Evolutionary conservation across 2,113 vertebrate genomes (phyloP).

Genomic region (Cyprinodon variegatus): DNA sequence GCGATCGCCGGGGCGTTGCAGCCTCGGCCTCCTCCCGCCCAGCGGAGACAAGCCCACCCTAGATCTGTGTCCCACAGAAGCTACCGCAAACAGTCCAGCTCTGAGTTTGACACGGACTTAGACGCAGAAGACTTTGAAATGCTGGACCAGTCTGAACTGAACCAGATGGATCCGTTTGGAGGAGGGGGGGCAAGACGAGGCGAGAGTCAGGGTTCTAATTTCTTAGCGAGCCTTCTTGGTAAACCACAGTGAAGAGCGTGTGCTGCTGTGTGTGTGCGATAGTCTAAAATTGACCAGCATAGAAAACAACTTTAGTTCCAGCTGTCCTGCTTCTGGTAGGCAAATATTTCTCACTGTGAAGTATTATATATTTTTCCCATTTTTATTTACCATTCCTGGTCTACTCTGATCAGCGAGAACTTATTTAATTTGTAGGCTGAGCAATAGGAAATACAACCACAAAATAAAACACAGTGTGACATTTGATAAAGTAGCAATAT

Average conservation of each 20-base stretch:
- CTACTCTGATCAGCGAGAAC: constrained; percentile 22
- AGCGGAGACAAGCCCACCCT: constrained; percentile 65
- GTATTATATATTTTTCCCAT: constrained; percentile 49
- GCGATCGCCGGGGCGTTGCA: constrained; percentile 86
- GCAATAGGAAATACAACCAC: constrained; percentile 71
- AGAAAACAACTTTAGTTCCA: constrained; percentile 53
- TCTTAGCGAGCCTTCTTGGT: constrained; percentile 81
- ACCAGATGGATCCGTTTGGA: constrained; percentile 89
- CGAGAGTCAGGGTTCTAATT: constrained; percentile 73
- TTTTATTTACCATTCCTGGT: constrained; percentile 30
- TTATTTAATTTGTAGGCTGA: constrained; percentile 73
- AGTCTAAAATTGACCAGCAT: constrained; percentile 30
- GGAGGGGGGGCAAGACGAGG: constrained; percentile 71
- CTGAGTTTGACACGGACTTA: constrained; percentile 92
- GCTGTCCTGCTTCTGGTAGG: constrained; percentile 61
- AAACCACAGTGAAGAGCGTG: constrained; percentile 76
- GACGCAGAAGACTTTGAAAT: constrained; percentile 98
- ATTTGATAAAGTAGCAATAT: constrained; percentile 66
- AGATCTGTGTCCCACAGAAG: constrained; percentile 63
- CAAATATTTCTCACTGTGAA: constrained; percentile 82
- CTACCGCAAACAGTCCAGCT: constrained; percentile 87
- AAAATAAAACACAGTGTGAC: constrained; percentile 20
- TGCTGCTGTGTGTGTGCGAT: constrained; percentile 10
- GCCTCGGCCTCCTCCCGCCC: constrained; percentile 72
- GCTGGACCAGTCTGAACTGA: constrained; percentile 96